Percentiles rank a stretch among this genome's conserved stretches.
phyloP scores from a whole-genome alignment of 2,888 invertebrate genomes.

The Agrotis ipsilon region DNA sequence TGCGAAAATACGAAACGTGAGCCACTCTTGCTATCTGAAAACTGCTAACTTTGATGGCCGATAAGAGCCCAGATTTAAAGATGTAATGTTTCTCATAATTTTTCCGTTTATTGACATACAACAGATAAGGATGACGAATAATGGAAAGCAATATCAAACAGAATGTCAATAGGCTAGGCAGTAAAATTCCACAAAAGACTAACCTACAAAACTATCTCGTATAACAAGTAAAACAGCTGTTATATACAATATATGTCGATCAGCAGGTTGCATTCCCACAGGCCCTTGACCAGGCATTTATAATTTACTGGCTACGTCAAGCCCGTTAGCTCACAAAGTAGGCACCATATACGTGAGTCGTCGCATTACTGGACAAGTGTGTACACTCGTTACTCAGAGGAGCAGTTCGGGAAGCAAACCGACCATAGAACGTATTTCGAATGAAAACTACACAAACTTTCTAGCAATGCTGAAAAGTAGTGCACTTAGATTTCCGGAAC shows the following conservation, averaged over 20 bases:
- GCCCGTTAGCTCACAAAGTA: constrained; percentile 31
- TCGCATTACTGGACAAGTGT: constrained; percentile 37
- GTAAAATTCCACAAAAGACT: not conserved
- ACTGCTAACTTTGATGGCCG: constrained; percentile 32
- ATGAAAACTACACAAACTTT: constrained; percentile 13
- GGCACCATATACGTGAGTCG: constrained; percentile 26
- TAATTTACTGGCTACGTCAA: constrained; percentile 44
- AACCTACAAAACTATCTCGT: constrained; percentile 6
- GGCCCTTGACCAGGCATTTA: constrained; percentile 34
- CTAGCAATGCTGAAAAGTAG: not conserved
- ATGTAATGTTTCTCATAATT: constrained; percentile 15
- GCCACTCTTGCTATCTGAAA: constrained; percentile 34
- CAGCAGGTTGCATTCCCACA: constrained; percentile 32
- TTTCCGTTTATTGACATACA: constrained; percentile 8
- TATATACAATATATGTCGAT: constrained; percentile 24
- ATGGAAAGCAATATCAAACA: not conserved
- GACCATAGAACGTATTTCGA: constrained; percentile 17
- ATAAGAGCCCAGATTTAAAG: constrained; percentile 29
- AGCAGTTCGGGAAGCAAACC: constrained; percentile 37
- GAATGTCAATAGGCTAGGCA: not conserved
- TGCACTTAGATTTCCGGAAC: constrained; percentile 13
- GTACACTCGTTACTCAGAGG: constrained; percentile 50
- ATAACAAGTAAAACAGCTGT: constrained; percentile 14
- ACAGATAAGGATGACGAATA: not conserved
- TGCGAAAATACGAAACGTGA: constrained; percentile 37